Evolutionary conservation across 2,797 vertebrate genomes (phyloP), one percentile per base, ranked within the genome.

Genomic region (Eulemur coronatus): DNA sequence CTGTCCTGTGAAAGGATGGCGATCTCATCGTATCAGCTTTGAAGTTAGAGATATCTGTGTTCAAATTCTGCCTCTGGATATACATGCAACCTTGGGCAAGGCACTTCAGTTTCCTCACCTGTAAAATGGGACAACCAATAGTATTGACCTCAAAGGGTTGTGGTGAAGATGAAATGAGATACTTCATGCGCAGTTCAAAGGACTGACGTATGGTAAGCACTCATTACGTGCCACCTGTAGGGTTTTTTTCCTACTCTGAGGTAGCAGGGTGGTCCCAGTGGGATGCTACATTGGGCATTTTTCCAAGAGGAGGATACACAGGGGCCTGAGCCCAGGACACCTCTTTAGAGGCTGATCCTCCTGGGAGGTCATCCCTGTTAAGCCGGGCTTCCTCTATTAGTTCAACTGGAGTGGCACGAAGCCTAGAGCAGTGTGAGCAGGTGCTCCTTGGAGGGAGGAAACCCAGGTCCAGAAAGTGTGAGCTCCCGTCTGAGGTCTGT

Each of bases 21-120:
- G 55, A 38, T 38, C 38, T 43, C 72, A 43, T 46, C 78, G 48
- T 80, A 35, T 41, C 85, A 59, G 20, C 93, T 63, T 73, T 7
- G 6, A 82, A 89, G 61, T 81, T 63, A n/a, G 28, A 95, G 65
- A 70, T 55, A 70, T 52, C 86, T 26, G 28, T 61, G 55, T 93
- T 82, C 79, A 33, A 59, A 73, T 73, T 73, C 91, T 78, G 70
- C 57, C 90, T 84, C 67, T 91, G 85, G 55, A 96, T 48, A 73
- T 35, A 46, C 6, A 4, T 18, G 50, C 55, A 41, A 84, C 63
- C 52, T 41, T n/a, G 72, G 59, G 2, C 78, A 70, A 55, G 76
- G 73, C 55, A 7, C 22, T 84, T 57, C 63, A 15, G 3, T 90
- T 38, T 81, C 61, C 57, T 80, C 18, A 15, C 9, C 84, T 67